phyloP scores from a whole-genome alignment of 2,888 invertebrate species.

The Drosophila tanythrix region DNA sequence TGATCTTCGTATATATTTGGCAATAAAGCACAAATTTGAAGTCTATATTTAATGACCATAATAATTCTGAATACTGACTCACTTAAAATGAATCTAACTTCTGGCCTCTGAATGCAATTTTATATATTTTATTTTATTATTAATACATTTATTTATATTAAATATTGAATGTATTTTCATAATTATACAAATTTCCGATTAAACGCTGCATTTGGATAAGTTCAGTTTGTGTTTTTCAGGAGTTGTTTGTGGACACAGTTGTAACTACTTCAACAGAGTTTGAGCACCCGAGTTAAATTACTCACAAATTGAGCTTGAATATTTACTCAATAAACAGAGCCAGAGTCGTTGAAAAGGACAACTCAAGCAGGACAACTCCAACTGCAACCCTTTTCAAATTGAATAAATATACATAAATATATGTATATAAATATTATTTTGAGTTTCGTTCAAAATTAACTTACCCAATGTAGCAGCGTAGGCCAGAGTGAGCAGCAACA shows the following conservation, averaged over 20 bases:
- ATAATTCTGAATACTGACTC: not conserved
- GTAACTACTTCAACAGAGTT: not conserved
- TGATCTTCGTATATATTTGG: no score
- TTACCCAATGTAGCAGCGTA: slow-evolving; percentile 49
- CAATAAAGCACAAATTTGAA: no score
- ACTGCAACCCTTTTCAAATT: not conserved
- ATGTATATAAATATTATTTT: not conserved
- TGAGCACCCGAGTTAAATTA: slow-evolving; percentile 1
- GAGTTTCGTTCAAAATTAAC: slow-evolving; percentile 35
- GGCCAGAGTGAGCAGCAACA: slow-evolving; percentile 38
- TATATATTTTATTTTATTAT: not conserved
- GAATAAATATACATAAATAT: slow-evolving; percentile 1
- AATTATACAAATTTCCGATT: not conserved
- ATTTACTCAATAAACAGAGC: slow-evolving; percentile 1
- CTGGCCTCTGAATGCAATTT: not conserved
- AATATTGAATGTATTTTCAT: not conserved
- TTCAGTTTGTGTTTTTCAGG: not conserved
- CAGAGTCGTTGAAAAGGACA: not conserved
- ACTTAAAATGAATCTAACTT: not conserved
- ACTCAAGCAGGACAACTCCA: slow-evolving; percentile 20
- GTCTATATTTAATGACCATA: not conserved
- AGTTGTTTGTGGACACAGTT: not conserved
- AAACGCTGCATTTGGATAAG: not conserved
- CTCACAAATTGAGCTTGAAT: slow-evolving; percentile 14
- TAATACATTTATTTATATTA: not conserved